Evolutionary conservation across 2,888 invertebrate species (phyloP).

Genomic region (Ecdyonurus torrentis): DNA sequence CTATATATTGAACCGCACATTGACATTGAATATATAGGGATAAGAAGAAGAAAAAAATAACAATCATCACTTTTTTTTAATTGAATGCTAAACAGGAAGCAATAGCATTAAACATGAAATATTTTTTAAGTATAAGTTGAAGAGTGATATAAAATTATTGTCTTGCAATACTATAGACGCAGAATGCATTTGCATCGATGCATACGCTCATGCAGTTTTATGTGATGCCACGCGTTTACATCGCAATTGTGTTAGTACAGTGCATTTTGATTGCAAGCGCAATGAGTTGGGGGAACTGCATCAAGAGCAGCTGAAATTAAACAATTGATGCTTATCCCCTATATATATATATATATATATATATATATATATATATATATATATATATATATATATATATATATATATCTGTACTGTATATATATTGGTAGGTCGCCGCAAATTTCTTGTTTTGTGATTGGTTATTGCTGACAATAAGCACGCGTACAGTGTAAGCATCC

Average conservation of each 20-base stretch:
- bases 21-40: no score
- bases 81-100: no score
- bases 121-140: no score
- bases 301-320: background rate
- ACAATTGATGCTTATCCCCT: background rate
- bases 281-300: background rate
- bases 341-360: background rate
- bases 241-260: background rate
- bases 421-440: background rate
- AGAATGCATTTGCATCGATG: no score
- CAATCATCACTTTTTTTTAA: no score
- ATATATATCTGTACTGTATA: background rate
- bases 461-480: background rate
- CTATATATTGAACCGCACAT: no score
- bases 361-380: background rate
- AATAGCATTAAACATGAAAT: no score
- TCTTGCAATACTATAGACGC: no score
- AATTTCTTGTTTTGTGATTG: background rate
- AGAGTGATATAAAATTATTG: no score
- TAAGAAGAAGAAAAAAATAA: no score
- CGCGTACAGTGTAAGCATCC: background rate
- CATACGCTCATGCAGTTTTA: no score
- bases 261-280: background rate
- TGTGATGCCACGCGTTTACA: background rate
- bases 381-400: background rate